Conservation (phyloP, 2,797 vertebrate species). For the Chloroceryle amazona region DNA sequence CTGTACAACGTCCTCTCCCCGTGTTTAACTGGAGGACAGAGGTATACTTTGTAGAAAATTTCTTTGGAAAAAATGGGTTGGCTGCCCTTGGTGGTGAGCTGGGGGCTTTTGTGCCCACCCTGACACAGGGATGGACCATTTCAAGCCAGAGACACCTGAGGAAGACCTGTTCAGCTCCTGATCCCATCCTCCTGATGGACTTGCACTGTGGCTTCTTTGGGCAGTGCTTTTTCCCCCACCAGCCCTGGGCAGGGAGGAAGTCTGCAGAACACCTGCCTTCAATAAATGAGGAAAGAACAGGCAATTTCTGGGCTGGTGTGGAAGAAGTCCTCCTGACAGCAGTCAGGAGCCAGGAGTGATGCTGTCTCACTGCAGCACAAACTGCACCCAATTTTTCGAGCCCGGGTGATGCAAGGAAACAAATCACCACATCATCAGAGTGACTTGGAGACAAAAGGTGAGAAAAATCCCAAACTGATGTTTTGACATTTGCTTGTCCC, state of each 20-base stretch:
- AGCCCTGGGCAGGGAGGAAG: background rate
- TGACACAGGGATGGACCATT: fast-evolving
- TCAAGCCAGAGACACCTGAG: background rate
- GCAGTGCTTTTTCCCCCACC: background rate
- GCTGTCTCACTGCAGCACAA: fast-evolving
- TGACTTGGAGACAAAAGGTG: fast-evolving
- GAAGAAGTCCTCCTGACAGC: background rate
- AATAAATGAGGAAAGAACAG: background rate
- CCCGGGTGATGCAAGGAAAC: background rate
- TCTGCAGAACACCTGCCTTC: background rate
- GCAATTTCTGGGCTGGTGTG: background rate
- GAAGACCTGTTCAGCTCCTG: background rate
- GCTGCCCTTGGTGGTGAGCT: background rate
- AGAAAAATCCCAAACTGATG: background rate
- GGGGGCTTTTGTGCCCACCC: background rate
- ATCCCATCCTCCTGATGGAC: background rate
- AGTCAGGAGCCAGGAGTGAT: fast-evolving
- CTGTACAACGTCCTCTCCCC: no score
- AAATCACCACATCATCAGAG: background rate
- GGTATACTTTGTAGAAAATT: background rate
- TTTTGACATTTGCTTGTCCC: background rate
- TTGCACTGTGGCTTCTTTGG: fast-evolving
- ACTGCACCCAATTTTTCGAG: fast-evolving
- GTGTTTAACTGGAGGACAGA: background rate
- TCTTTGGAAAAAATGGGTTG: background rate